A percentile compares a stretch with the other conserved stretches of the same genome.
Conservation (phyloP, 1,140 invertebrate genomes). For the Caenorhabditis tropicalis region DNA sequence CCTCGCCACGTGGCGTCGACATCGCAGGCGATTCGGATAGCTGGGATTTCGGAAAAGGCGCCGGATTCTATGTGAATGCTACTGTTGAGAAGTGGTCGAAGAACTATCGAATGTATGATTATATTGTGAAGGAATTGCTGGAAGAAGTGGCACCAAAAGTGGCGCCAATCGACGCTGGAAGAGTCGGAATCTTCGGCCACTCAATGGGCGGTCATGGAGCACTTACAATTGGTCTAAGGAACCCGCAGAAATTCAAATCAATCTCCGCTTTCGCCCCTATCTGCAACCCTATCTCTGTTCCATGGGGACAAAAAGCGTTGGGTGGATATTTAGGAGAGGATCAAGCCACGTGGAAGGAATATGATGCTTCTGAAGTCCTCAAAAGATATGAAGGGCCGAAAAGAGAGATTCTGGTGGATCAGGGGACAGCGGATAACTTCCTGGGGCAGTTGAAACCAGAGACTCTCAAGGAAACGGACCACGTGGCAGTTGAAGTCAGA, state of each 20-base stretch:
- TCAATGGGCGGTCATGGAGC: slow-evolving; percentile 83
- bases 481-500: slow-evolving; percentile 79
- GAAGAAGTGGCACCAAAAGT: slow-evolving; percentile 79
- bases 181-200: slow-evolving; percentile 73
- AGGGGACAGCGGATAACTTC: slow-evolving; percentile 89
- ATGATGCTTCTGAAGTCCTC: slow-evolving; percentile 86
- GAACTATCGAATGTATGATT: slow-evolving; percentile 95
- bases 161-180: slow-evolving; percentile 76
- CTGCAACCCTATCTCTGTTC: slow-evolving; percentile 83
- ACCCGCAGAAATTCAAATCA: slow-evolving; percentile 86
- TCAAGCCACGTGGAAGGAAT: slow-evolving; percentile 79
- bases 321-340: slow-evolving; percentile 81
- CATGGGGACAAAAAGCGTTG: slow-evolving; percentile 87
- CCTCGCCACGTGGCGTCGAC: slow-evolving; percentile 81
- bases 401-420: slow-evolving; percentile 86
- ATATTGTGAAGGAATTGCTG: slow-evolving; percentile 88
- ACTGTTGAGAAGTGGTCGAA: slow-evolving; percentile 87
- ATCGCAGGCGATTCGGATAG: slow-evolving; percentile 84
- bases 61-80: slow-evolving; percentile 89
- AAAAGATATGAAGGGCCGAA: slow-evolving; percentile 85
- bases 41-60: slow-evolving; percentile 86
- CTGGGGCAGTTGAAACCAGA: slow-evolving; percentile 85
- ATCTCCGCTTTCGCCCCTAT: slow-evolving; percentile 97
- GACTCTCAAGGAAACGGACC: slow-evolving; percentile 79
- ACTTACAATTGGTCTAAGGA: slow-evolving; percentile 87